phyloP scores from a whole-genome alignment of 2,113 vertebrate species.

The Mesitornis unicolor region DNA sequence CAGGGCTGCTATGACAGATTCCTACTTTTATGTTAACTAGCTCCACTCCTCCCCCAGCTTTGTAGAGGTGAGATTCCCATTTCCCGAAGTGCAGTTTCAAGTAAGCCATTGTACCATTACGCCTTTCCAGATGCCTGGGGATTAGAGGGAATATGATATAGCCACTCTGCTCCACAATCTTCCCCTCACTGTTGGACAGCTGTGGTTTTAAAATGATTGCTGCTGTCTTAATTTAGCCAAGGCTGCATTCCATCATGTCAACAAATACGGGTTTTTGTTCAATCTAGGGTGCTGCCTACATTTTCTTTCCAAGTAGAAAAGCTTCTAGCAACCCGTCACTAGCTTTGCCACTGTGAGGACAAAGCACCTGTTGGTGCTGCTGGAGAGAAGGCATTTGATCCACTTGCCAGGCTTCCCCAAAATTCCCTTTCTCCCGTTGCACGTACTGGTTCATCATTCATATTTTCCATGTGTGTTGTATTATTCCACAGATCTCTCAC shows the following conservation, averaged over 20 bases:
- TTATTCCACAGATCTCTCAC: background rate
- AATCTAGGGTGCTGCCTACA: background rate
- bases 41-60: background rate
- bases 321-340: background rate
- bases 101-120: background rate
- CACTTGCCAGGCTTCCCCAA: background rate
- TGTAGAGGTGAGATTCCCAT: background rate
- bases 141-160: background rate
- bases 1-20: background rate
- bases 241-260: background rate
- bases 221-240: background rate
- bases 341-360: background rate
- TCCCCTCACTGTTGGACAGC: background rate
- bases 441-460: background rate
- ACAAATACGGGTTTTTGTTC: background rate
- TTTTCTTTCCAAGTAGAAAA: background rate
- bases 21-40: background rate
- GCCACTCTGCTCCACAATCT: rapidly evolving
- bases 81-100: background rate
- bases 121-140: background rate
- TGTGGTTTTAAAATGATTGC: background rate
- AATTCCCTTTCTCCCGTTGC: background rate
- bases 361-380: background rate
- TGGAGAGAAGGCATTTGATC: background rate
- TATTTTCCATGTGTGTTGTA: background rate